A percentile compares a stretch with the other conserved stretches of the same genome.
phyloP scores from a whole-genome alignment of 1,140 invertebrate species.

The Drosophila pandora region DNA sequence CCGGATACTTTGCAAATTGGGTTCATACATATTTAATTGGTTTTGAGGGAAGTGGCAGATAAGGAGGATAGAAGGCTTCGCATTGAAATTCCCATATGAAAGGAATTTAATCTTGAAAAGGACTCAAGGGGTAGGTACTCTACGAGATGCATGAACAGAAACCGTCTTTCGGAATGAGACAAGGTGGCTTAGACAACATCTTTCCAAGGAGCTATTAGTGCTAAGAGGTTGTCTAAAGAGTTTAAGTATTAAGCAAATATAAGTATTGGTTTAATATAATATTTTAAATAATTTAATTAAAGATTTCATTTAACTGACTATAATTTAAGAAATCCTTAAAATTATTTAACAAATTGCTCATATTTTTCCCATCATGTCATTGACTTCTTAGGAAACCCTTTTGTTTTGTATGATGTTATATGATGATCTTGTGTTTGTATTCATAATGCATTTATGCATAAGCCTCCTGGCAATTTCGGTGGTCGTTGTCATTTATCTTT shows the following conservation, averaged over 20 bases:
- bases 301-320: not conserved
- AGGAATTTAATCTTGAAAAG: constrained; percentile 6
- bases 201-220: not conserved
- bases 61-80: constrained; percentile 10
- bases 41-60: constrained; percentile 18
- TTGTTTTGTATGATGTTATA: not conserved
- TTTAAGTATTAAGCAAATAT: too few species aligned
- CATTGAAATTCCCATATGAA: constrained; percentile 33
- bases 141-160: not conserved
- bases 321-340: not conserved
- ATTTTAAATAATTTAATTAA: too few species aligned
- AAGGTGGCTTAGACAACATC: not conserved
- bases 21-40: constrained; percentile 47
- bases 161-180: not conserved
- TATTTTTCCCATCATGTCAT: not conserved
- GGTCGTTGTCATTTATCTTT: constrained; percentile 68
- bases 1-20: constrained; percentile 32
- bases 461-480: constrained; percentile 58
- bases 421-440: constrained; percentile 12
- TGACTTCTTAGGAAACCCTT: constrained; percentile 1
- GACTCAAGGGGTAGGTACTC: constrained; percentile 13
- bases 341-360: not conserved
- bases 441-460: constrained; percentile 44
- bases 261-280: too few species aligned
- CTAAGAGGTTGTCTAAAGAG: too few species aligned